Evolutionary conservation across 2,113 vertebrate genomes (phyloP).

Genomic region (Coptodon bakossiorum): DNA sequence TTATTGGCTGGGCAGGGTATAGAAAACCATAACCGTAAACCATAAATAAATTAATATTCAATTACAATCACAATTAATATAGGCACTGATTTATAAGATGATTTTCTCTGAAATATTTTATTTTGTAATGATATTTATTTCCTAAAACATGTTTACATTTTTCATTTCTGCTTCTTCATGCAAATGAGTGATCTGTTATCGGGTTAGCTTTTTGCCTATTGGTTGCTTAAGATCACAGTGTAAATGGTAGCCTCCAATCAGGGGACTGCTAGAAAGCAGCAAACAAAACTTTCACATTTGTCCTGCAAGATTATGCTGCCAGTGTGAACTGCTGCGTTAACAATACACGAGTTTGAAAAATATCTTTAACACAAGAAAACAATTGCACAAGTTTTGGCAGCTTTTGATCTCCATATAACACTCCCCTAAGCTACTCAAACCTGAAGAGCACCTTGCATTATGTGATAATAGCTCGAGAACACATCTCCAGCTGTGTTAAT

Average conservation of each 20-base stretch:
- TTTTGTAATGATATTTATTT: not conserved
- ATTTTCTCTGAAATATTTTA: not conserved
- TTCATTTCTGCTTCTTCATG: not conserved
- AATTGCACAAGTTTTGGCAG: not conserved
- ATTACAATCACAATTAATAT: not conserved
- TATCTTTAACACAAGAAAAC: not conserved
- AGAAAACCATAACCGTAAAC: not conserved
- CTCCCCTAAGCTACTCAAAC: not conserved
- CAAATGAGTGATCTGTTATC: not conserved
- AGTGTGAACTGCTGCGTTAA: not conserved
- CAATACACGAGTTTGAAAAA: not conserved
- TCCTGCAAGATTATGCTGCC: not conserved
- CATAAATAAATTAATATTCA: not conserved
- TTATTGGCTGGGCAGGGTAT: accelerated
- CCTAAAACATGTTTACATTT: not conserved
- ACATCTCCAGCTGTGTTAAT: not conserved
- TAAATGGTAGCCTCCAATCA: not conserved
- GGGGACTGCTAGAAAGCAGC: not conserved
- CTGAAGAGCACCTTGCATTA: not conserved
- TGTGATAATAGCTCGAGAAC: not conserved
- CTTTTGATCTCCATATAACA: not conserved
- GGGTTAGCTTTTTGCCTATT: not conserved
- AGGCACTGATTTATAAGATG: not conserved
- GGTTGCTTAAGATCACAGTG: not conserved
- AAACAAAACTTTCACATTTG: not conserved